Percentiles rank a stretch among this genome's conserved stretches.
Evolutionary conservation across 2,113 vertebrate species (phyloP).

Genomic region (Ammodytes dubius): DNA sequence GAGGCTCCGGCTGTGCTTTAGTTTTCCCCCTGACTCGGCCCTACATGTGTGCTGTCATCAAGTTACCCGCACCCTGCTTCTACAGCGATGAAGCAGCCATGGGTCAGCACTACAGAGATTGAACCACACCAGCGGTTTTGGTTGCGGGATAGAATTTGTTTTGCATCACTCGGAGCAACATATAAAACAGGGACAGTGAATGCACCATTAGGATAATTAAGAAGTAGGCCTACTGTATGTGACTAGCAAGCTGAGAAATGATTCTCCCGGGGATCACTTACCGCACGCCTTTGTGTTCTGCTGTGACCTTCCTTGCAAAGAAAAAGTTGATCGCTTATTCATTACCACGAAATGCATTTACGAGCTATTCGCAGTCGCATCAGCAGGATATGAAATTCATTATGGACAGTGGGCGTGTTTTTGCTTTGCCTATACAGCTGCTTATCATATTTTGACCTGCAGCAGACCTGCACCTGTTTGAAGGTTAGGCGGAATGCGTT

Average conservation of each 20-base stretch:
- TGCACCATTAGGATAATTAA: not conserved
- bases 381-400: constrained; percentile 62
- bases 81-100: constrained; percentile 1
- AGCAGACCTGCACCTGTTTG: constrained; percentile 8
- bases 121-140: not conserved
- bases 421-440: constrained; percentile 26
- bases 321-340: constrained; percentile 63
- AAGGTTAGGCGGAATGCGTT: constrained; percentile 37
- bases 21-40: constrained; percentile 70
- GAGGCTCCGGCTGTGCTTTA: constrained; percentile 58
- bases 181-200: not conserved
- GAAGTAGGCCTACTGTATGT: not conserved
- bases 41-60: constrained; percentile 75
- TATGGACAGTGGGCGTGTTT: constrained; percentile 37
- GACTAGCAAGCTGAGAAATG: not conserved
- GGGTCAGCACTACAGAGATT: constrained; percentile 5
- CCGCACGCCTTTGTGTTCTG: constrained; percentile 48
- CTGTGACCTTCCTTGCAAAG: constrained; percentile 71
- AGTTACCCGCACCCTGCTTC: constrained; percentile 38
- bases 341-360: constrained; percentile 64
- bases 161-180: not conserved
- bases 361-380: constrained; percentile 46
- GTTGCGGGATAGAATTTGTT: not conserved
- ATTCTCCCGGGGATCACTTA: constrained; percentile 40
- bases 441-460: constrained; percentile 40